Evolutionary conservation across 2,888 invertebrate genomes (phyloP).

Genomic region (Strigamia transsilvanica): DNA sequence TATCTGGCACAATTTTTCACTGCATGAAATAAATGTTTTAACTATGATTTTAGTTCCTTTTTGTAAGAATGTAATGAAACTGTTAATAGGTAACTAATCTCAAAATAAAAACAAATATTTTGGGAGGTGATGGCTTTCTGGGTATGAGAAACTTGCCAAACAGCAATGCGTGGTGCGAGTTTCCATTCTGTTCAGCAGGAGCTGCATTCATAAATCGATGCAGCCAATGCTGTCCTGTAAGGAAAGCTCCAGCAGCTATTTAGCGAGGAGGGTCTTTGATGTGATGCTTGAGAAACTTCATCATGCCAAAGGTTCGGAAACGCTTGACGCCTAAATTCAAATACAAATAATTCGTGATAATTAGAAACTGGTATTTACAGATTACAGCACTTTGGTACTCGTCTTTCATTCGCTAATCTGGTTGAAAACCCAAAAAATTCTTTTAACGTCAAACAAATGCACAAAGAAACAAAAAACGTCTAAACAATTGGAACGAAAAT

Average conservation of each 20-base stretch:
- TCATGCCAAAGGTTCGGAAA: slow-evolving; percentile 95
- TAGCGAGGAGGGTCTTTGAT: slow-evolving; percentile 68
- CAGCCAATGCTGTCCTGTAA: slow-evolving; percentile 56
- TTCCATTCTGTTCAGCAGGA: slow-evolving; percentile 48
- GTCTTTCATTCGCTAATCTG: no score
- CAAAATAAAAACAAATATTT: slow-evolving; percentile 40
- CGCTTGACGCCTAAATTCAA: slow-evolving; percentile 73
- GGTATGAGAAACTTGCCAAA: slow-evolving; percentile 49
- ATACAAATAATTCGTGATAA: neutral
- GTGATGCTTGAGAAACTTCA: slow-evolving; percentile 93
- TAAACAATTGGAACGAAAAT: no score
- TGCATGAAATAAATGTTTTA: slow-evolving; percentile 41
- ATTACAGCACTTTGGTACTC: neutral
- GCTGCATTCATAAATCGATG: slow-evolving; percentile 48
- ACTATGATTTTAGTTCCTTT: slow-evolving; percentile 37
- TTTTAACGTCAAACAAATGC: no score
- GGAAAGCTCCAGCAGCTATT: slow-evolving; percentile 46
- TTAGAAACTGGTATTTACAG: neutral
- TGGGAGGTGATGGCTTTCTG: slow-evolving; percentile 46
- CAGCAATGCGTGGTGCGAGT: slow-evolving; percentile 48
- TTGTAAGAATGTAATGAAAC: slow-evolving; percentile 34
- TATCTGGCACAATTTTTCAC: slow-evolving; percentile 42
- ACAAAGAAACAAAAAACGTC: no score
- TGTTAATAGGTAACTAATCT: slow-evolving; percentile 41
- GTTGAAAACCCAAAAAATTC: no score